A percentile compares a stretch with the other conserved stretches of the same genome.
These are phyloP conservation scores for Stegostoma tigrinum DNA, from an alignment of 2,113 vertebrate species.

Conservation along the genomic window DNA sequence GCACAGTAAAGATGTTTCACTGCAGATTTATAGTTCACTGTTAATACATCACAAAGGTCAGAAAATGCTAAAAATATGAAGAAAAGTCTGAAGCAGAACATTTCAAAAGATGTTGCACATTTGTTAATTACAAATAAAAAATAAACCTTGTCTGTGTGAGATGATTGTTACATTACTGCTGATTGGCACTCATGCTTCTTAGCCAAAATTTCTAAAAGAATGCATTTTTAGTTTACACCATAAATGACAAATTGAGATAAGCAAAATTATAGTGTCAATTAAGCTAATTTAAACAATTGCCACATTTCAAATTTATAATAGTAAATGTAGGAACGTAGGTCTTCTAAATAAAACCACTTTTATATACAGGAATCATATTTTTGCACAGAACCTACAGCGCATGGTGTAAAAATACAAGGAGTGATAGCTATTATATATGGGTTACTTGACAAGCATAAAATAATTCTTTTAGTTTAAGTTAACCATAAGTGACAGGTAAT, in stretches of 20 bases:
- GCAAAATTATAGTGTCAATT: constrained; percentile 24
- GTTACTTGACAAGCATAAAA: neutral
- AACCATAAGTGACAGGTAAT: constrained; percentile 22
- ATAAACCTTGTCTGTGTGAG: neutral
- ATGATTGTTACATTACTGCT: neutral
- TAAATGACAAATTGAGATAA: constrained; percentile 24
- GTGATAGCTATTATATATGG: neutral
- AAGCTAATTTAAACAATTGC: constrained; percentile 28
- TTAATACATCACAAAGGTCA: constrained; percentile 32
- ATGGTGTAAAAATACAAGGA: neutral
- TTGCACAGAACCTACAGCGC: neutral
- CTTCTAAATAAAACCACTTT: constrained; percentile 15
- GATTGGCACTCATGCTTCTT: neutral
- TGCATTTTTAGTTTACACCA: neutral
- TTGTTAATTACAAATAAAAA: neutral
- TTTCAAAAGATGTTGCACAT: neutral
- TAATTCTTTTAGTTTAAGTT: constrained; percentile 2
- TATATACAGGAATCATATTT: constrained; percentile 14
- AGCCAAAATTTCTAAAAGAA: constrained; percentile 14
- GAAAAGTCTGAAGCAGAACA: constrained; percentile 7
- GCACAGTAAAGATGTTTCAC: constrained; percentile 29
- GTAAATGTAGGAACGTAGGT: neutral
- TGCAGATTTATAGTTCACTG: constrained; percentile 7
- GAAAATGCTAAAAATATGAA: constrained; percentile 21
- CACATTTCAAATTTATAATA: constrained; percentile 22